Evolutionary conservation across 2,797 vertebrate genomes (phyloP).

Genomic region (Pteropus rufus): DNA sequence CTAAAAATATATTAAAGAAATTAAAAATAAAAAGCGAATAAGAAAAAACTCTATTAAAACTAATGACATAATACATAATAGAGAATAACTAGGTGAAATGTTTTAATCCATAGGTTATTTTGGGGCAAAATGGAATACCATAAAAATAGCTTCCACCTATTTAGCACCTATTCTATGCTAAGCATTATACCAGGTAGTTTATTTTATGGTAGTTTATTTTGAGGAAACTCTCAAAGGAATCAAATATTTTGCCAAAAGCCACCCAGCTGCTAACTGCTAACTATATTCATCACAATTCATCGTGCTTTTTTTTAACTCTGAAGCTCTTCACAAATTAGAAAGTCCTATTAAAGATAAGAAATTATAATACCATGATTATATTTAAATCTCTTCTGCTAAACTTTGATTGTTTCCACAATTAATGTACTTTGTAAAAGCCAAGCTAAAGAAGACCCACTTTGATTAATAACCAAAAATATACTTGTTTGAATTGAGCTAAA

Average conservation of each 20-base stretch:
- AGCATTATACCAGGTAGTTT: background rate
- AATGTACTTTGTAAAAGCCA: background rate
- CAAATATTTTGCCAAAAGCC: background rate
- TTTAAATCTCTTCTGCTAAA: background rate
- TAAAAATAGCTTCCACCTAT: background rate
- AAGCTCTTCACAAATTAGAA: background rate
- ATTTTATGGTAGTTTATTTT: background rate
- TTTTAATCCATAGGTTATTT: background rate
- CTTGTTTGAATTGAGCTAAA: background rate
- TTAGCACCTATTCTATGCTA: background rate
- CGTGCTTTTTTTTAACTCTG: background rate
- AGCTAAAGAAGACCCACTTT: background rate
- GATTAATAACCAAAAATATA: background rate
- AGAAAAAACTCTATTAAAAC: background rate
- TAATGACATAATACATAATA: background rate
- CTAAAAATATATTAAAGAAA: constrained; percentile 78
- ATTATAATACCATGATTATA: background rate
- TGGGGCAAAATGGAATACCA: background rate
- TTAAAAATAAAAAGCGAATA: constrained; percentile 40
- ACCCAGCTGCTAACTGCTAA: background rate
- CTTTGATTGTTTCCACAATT: background rate
- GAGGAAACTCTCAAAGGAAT: background rate
- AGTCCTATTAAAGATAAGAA: background rate
- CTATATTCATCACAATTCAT: background rate
- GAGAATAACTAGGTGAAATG: background rate